phyloP scores from a whole-genome alignment of 2,888 invertebrate species.

The Chalcosyrphus nemorum region DNA sequence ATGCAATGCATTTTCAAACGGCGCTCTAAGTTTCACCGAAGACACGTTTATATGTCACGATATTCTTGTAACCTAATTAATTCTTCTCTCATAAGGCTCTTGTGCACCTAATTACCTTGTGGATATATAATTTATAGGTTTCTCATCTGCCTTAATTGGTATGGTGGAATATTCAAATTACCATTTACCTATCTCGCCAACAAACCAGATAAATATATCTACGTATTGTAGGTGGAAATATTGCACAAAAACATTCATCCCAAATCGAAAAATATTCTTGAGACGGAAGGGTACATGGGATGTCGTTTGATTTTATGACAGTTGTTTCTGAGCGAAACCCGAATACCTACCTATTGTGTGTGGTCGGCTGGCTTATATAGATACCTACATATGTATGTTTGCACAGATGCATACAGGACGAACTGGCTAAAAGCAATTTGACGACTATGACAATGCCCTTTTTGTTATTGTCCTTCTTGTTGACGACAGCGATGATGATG shows the following conservation, averaged over 20 bases:
- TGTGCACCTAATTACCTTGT: too few species aligned
- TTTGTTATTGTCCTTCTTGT: slow-evolving; percentile 38
- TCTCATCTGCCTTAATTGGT: not conserved
- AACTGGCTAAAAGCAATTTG: slow-evolving; percentile 62
- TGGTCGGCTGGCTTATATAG: too few species aligned
- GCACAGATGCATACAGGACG: slow-evolving; percentile 24
- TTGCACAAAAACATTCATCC: not conserved
- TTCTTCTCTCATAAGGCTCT: too few species aligned
- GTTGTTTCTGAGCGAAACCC: not conserved
- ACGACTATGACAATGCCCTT: slow-evolving; percentile 63
- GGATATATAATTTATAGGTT: not conserved
- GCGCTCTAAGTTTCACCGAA: too few species aligned
- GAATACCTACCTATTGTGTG: not conserved
- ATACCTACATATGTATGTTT: too few species aligned
- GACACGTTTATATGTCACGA: too few species aligned
- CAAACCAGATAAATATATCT: too few species aligned
- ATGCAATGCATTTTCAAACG: too few species aligned
- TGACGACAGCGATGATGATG: slow-evolving; percentile 36
- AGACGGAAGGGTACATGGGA: slow-evolving; percentile 9
- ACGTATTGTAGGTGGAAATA: not conserved
- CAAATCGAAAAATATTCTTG: not conserved
- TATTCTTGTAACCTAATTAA: too few species aligned
- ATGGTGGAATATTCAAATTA: not conserved
- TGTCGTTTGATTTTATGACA: slow-evolving; percentile 21
- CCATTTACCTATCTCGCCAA: not conserved